These are phyloP conservation scores for Ammodytes marinus DNA, from an alignment of 2,113 vertebrate genomes.

Conservation along the genomic window DNA sequence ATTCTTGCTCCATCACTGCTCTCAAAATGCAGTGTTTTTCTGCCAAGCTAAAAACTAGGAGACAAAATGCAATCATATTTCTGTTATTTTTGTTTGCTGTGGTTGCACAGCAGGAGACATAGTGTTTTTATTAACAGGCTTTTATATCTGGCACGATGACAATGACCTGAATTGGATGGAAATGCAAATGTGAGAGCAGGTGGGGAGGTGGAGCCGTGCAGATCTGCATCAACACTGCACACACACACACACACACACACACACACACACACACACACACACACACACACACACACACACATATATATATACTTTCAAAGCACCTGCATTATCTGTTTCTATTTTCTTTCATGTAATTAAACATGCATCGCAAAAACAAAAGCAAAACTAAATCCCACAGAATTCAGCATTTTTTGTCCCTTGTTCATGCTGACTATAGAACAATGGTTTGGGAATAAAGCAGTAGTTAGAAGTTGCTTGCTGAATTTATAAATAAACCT, in stretches of 20 bases:
- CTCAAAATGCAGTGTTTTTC: background rate
- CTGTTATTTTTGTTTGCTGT: background rate
- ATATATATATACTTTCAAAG: background rate
- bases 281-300: background rate
- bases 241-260: slow-evolving; percentile 11
- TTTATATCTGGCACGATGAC: background rate
- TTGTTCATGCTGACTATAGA: background rate
- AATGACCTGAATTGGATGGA: slow-evolving; percentile 1
- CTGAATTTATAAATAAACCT: slow-evolving; percentile 7
- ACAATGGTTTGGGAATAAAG: slow-evolving; percentile 26
- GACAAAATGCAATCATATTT: background rate
- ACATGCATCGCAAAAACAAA: background rate
- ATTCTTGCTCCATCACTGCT: background rate
- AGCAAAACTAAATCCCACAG: background rate
- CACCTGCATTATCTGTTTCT: slow-evolving; percentile 26
- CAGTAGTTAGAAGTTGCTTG: slow-evolving; percentile 13
- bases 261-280: background rate
- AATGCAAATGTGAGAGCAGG: slow-evolving; percentile 56
- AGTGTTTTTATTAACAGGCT: background rate
- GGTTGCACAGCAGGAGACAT: background rate
- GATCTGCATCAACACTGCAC: slow-evolving; percentile 37
- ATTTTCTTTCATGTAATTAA: slow-evolving; percentile 11
- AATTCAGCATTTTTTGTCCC: slow-evolving; percentile 11
- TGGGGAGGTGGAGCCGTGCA: slow-evolving; percentile 57
- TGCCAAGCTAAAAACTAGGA: background rate